Conservation (phyloP, 2,888 invertebrate species). For the Meganola albula region DNA sequence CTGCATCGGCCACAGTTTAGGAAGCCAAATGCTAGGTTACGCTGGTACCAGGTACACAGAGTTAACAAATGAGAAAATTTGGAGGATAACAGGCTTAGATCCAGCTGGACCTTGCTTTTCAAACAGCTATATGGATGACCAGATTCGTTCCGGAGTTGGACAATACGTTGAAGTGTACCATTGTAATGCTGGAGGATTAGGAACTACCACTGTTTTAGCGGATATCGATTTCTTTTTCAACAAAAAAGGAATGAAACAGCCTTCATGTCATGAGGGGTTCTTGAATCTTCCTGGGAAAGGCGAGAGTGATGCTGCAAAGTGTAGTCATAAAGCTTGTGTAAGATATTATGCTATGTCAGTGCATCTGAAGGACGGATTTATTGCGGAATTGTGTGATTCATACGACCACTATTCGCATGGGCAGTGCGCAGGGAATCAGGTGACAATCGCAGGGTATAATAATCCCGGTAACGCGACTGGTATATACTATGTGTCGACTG, state of each 20-base stretch:
- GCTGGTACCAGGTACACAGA: slow-evolving; percentile 47
- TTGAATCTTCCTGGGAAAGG: slow-evolving; percentile 56
- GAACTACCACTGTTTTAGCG: slow-evolving; percentile 69
- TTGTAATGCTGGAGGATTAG: slow-evolving; percentile 76
- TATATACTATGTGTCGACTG: slow-evolving; percentile 60
- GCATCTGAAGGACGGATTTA: slow-evolving; percentile 44
- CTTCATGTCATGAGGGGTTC: slow-evolving; percentile 61
- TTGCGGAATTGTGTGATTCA: slow-evolving; percentile 57
- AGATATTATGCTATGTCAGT: slow-evolving; percentile 55
- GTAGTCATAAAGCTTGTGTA: slow-evolving; percentile 65
- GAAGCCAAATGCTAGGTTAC: slow-evolving; percentile 58
- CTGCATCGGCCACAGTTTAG: slow-evolving; percentile 62
- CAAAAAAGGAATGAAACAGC: slow-evolving; percentile 75
- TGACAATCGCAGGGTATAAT: slow-evolving; percentile 59
- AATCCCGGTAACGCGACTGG: slow-evolving; percentile 67
- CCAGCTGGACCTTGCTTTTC: slow-evolving; percentile 71
- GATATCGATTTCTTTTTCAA: slow-evolving; percentile 79
- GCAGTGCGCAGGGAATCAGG: slow-evolving; percentile 49
- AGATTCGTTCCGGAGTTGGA: slow-evolving; percentile 74
- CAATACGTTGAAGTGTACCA: slow-evolving; percentile 79
- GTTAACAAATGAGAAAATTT: slow-evolving; percentile 50
- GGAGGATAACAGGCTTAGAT: slow-evolving; percentile 60
- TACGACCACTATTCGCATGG: slow-evolving; percentile 53
- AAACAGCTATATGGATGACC: slow-evolving; percentile 54
- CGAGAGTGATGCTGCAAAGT: slow-evolving; percentile 57